A percentile compares a stretch with the other conserved stretches of the same genome.
Conservation (phyloP, 1,140 invertebrate genomes). For the Dendroctonus ponderosae region DNA sequence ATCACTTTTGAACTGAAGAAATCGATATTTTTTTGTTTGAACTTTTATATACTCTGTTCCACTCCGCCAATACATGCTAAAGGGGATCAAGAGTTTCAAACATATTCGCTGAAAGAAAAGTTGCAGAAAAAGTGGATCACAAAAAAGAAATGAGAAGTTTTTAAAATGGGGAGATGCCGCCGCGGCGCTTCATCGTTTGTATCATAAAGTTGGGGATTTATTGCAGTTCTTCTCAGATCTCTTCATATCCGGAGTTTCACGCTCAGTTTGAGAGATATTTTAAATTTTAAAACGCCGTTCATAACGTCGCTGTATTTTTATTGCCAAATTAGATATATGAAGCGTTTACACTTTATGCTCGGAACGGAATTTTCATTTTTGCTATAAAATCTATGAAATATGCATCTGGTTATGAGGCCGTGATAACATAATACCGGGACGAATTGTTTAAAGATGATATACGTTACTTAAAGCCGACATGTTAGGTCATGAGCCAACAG, state of each 20-base stretch:
- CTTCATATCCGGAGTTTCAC: slow-evolving; percentile 30
- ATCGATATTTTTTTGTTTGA: no score
- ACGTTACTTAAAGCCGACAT: no score
- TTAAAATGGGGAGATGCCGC: slow-evolving; percentile 14
- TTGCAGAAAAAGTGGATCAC: slow-evolving; percentile 4
- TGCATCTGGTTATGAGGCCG: neutral
- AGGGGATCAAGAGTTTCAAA: neutral
- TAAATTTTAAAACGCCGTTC: slow-evolving; percentile 25
- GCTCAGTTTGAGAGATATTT: slow-evolving; percentile 30
- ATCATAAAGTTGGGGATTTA: slow-evolving; percentile 29
- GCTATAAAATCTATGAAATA: slow-evolving; percentile 12
- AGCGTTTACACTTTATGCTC: slow-evolving; percentile 18
- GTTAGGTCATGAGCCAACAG: no score
- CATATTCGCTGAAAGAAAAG: neutral
- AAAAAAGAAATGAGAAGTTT: slow-evolving; percentile 20
- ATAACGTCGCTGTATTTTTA: slow-evolving; percentile 25
- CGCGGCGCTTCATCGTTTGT: slow-evolving; percentile 21
- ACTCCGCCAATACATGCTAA: neutral
- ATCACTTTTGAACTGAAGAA: no score
- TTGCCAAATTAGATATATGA: slow-evolving; percentile 30
- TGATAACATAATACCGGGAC: no score
- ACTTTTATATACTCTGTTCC: no score
- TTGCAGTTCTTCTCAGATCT: slow-evolving; percentile 27
- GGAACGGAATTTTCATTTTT: slow-evolving; percentile 13
- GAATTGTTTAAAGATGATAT: neutral